These are phyloP conservation scores for Poecile atricapillus DNA, from an alignment of 2,113 vertebrate species.

Conservation along the genomic window DNA sequence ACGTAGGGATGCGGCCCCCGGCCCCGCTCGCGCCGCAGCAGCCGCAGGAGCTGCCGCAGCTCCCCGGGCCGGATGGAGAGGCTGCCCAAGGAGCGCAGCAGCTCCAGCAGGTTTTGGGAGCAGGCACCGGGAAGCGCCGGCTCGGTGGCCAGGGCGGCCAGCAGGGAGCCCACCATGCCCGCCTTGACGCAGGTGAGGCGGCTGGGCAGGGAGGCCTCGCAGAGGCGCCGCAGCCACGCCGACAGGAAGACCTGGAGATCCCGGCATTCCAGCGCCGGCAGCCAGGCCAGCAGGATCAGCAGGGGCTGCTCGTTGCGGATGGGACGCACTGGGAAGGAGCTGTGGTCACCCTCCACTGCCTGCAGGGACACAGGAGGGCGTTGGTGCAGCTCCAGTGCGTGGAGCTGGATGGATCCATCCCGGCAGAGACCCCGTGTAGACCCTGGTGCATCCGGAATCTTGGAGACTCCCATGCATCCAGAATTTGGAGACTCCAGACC, in stretches of 20 bases:
- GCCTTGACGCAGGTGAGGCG: constrained; percentile 89
- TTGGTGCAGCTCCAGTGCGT: not conserved
- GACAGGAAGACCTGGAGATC: constrained; percentile 88
- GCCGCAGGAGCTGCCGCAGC: constrained; percentile 81
- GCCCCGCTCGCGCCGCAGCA: constrained; percentile 69
- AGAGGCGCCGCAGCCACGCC: constrained; percentile 80
- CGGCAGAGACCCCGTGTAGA: not conserved
- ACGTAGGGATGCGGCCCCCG: constrained; percentile 70
- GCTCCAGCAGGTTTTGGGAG: constrained; percentile 81
- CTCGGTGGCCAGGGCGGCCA: constrained; percentile 77
- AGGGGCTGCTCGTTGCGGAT: constrained; percentile 92
- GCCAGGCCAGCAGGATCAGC: constrained; percentile 88
- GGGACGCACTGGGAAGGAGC: constrained; percentile 64
- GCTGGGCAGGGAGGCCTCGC: constrained; percentile 83
- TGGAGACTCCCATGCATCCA: not conserved
- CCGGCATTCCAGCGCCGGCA: constrained; percentile 78
- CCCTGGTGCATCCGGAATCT: accelerated
- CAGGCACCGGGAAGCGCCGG: constrained; percentile 76
- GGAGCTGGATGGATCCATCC: not conserved
- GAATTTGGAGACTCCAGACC: accelerated
- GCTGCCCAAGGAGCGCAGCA: constrained; percentile 84
- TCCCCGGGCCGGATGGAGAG: constrained; percentile 86
- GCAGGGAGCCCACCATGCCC: constrained; percentile 83
- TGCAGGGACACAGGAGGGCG: not conserved
- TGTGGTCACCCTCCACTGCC: constrained; percentile 89